Evolutionary conservation across 2,113 vertebrate genomes (phyloP), one percentile per base, ranked within the genome.

Genomic region (Plestiodon gilberti): DNA sequence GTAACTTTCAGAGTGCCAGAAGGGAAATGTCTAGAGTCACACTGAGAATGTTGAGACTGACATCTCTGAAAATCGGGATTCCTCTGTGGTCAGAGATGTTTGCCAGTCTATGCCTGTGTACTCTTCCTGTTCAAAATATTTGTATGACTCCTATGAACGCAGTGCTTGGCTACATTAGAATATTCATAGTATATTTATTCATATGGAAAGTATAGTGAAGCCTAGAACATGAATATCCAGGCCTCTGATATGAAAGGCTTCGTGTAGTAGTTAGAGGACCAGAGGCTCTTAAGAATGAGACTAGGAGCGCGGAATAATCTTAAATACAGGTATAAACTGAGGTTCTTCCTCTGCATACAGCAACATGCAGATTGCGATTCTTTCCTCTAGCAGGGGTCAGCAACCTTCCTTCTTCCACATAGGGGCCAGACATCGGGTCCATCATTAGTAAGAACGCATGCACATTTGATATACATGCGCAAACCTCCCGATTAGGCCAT

Each of bases 51-150:
- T 0, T 76, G 52, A 62, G 76, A 23, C 65, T 30, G 22, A 14
- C 61, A 1, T 74, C 8, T 85, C 86, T 84, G 61, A 69, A 89
- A 89, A 75, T 71, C 33, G 14, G 6, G 4, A 52, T 74, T 57
- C 40, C 71, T 40, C 65, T 84, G 13, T 20, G 3, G 20, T 77
- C 88, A 1, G 1, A 67, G 78, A 15, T 30, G 4, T 25, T 91
- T 88, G 3, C 35, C 78, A 4, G 11, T 76, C 84, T 59, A 65
- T 4, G 2, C 61, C 64, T 62, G 35, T 33, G 0, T 10, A 82
- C 55, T 3, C 70, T 82, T 28, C 65, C 20, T 71, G 30, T 59
- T 30, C 33, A 48, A 69, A 81, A 48, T 81, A 67, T 67, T 48
- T 81, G 30, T 48, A 18, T 67, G 62, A 52, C 69, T 69, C 38